phyloP scores from a whole-genome alignment of 2,113 vertebrate genomes.

The Poicephalus meyeri region DNA sequence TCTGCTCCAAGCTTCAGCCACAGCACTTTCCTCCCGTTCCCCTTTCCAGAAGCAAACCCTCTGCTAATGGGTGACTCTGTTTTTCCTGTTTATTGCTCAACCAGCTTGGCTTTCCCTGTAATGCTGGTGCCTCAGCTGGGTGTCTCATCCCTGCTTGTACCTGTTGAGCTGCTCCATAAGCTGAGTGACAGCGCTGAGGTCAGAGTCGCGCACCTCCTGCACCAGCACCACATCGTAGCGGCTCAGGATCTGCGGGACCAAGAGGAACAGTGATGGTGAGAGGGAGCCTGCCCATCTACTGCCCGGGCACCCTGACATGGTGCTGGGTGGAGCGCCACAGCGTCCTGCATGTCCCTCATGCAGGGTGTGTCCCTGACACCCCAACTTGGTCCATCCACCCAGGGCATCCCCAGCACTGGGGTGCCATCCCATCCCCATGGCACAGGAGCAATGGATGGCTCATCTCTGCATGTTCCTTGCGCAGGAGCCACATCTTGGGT shows the following conservation, averaged over 20 bases:
- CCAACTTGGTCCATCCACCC: neutral
- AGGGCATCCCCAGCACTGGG: too few species aligned
- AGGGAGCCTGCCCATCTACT: neutral
- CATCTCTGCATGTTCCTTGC: accelerated
- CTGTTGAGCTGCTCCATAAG: conserved; percentile 77
- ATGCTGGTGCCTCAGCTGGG: accelerated
- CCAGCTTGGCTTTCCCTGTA: neutral
- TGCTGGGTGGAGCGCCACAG: accelerated
- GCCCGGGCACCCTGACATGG: accelerated
- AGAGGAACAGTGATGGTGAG: neutral
- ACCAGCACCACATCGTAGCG: conserved; percentile 84
- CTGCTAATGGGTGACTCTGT: neutral
- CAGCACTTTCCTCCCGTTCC: neutral
- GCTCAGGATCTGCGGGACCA: conserved; percentile 68
- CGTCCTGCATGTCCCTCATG: neutral
- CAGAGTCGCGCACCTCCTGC: conserved; percentile 85
- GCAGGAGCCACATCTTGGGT: accelerated
- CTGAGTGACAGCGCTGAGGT: conserved; percentile 79
- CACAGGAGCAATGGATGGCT: neutral
- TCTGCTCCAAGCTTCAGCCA: neutral
- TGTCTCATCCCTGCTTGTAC: accelerated
- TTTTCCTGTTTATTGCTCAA: neutral
- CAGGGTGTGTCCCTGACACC: neutral
- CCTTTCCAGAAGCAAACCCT: neutral
- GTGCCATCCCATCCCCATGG: neutral